Evolutionary conservation across 1,140 invertebrate genomes (phyloP), one percentile per base, ranked within the genome.

Genomic region (Cotesia glomerata): DNA sequence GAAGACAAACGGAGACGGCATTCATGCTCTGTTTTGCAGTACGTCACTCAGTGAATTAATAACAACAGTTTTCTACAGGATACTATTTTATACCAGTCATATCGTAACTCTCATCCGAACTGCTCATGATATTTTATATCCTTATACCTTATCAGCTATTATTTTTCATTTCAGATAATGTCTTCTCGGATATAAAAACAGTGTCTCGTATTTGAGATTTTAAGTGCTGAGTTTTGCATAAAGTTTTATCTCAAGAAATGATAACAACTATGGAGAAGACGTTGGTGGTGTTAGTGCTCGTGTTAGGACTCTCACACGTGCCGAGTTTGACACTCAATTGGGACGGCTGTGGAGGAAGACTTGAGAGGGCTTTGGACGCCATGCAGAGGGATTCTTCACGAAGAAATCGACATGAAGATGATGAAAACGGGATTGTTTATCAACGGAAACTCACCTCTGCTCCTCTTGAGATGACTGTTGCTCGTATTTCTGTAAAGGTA

Each of bases 11-110:
- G 75, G 78, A 78, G 81, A 79, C 51, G 39, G 77, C 74, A 78
- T 83, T 83, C 83, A 85, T 85, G 84, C 84, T 85, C 84, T 85
- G 82, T 83, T 85, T 85, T 62, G 80, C 79, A 65, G 14, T 65
- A 51, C 34, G 18, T 9, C 13, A 65, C n/a, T 65, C 75, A 76
- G 68, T 74, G 78, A 81, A 81, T 81, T 79, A 45, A 45, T 45
- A 45, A 76, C 79, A 76, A 74, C 26, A 79, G 84, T 82, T 85
- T 84, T 85, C 82, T 84, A 85, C 82, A 83, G 83, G 82, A 69
- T 64, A 69, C 39, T 45, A n/a, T n/a, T n/a, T n/a, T n/a, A 45
- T 9, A 45, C 18, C 35, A 45, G 13, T 62, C 11, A 3, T 39
- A 26, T 14, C 59, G 4, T 64, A 35, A 64, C 59, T 73, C 65